Evolutionary conservation across 2,888 invertebrate genomes (phyloP), one percentile per base, ranked within the genome.

Genomic region (Amphipoea lucens): DNA sequence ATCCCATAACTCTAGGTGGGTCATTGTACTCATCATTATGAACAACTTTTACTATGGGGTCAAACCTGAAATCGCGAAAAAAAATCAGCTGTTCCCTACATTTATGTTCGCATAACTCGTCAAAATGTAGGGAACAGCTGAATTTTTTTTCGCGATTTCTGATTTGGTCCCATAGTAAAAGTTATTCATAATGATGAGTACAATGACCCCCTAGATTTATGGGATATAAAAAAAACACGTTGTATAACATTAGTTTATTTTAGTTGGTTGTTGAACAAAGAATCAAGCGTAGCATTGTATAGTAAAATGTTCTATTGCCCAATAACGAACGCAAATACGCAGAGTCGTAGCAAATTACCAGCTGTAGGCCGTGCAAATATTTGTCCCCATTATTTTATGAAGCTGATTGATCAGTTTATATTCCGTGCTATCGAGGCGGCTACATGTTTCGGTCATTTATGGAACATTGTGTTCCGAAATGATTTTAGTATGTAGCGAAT

Each of bases 341-440:
- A 14, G n/a, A 40, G 23, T 72, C 60, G 63, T 9, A 65, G 36
- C 42, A 62, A 86, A 83, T 85, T 71, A 69, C 71, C 51, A 63
- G 7, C 29, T 45, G 69, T 83, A 62, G 79, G 74, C 70, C 69
- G 70, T 65, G 75, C 84, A 51, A 78, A 84, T 78, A 83, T 73
- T 73, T 87, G 86, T 48, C 86, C 86, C 14, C 78, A 23, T 78
- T 86, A 65, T 23, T 86, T 67, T 73, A 74, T 86, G 63, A 66
- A 60, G 78, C 51, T 71, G 67, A 86, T 84, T 84, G 71, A 81
- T 71, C 71, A 62, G 62, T 63, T 60, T 20, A 78, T 78, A 72
- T 73, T 74, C 36, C 14, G 17, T 60, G 12, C 65, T 73, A 60
- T 60, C 23, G 54, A 66, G 66, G 42, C 42, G 54, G 63, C 40